phyloP scores from a whole-genome alignment of 2,113 vertebrate genomes.

The Mesitornis unicolor region DNA sequence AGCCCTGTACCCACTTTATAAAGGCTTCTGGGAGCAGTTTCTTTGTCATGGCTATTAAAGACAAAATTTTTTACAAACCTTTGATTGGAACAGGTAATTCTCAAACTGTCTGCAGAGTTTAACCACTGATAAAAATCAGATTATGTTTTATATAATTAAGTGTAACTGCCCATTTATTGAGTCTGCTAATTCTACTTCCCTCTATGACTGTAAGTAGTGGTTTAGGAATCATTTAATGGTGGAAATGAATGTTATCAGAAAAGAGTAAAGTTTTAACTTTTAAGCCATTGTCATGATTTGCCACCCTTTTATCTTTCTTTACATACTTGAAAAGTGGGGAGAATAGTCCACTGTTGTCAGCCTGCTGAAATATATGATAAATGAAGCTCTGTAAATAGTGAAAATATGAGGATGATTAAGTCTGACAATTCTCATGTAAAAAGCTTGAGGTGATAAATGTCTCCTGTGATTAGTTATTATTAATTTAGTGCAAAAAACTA shows the following conservation, averaged over 20 bases:
- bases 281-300: not conserved
- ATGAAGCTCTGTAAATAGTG: constrained; percentile 73
- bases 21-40: not conserved
- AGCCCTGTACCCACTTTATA: not conserved
- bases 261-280: not conserved
- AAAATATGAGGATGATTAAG: constrained; percentile 84
- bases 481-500: constrained; percentile 82
- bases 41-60: not conserved
- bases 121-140: not conserved
- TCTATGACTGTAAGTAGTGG: not conserved
- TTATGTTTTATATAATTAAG: not conserved
- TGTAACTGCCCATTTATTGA: not conserved
- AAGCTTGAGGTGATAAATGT: constrained; percentile 84
- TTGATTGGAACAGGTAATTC: not conserved
- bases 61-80: not conserved
- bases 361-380: constrained; percentile 68
- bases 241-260: not conserved
- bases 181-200: not conserved
- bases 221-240: not conserved
- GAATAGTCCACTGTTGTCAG: constrained; percentile 71
- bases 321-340: not conserved
- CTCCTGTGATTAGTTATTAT: constrained; percentile 82
- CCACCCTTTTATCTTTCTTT: not conserved
- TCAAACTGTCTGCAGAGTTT: not conserved
- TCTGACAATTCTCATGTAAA: constrained; percentile 83